Base-by-base conservation (phyloP, 1,140 invertebrate genomes). In the Drosophila kepulauana region DNA sequence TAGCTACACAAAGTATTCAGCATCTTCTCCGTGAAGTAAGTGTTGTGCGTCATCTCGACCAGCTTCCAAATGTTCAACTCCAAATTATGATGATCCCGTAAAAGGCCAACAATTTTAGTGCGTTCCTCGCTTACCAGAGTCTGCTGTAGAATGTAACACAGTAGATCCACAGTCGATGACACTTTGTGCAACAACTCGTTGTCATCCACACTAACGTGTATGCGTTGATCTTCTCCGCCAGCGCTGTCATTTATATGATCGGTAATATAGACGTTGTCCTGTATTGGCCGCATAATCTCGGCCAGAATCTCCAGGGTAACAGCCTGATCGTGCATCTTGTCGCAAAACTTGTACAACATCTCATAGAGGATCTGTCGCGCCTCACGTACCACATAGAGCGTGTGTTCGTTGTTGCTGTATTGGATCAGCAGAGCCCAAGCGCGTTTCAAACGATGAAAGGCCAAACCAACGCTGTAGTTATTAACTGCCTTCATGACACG, bases 321-420 rank as follows among this genome's bases (percentile, higher is more conserved):
- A 10, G 92, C 82, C 41, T 93, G 86, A 73, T 92, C 87, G 0
- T 93, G 77, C 7, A 72, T 70, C 71, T 94, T 93, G 5, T 93
- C 91, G 45, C 91, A 92, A 63, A 93, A 94, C 43, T 93, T 91
- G 69, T 93, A 91, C 4, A 95, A 72, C 65, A 95, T 91, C 15
- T 92, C 81, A 45, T 93, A 94, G 1, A 95, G 81, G 73, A 95
- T 94, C 30, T 93, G 92, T 35, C 94, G 93, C 5, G 94, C 94
- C 70, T 95, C 94, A 15, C 94, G 93, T 0, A 94, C 94, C n/a
- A 95, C 94, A 72, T 95, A 96, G 71, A 95, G 81, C 5, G 95
- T 95, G 41, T 95, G 94, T 92, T 94, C 94, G 52, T 93, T 86
- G 61, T 95, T 94, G 58, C 93, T 94, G 62, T 94, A 94, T 48